A percentile compares a stretch with the other conserved stretches of the same genome.
phyloP scores from a whole-genome alignment of 2,888 invertebrate species.

The Augochlorella aurata region DNA sequence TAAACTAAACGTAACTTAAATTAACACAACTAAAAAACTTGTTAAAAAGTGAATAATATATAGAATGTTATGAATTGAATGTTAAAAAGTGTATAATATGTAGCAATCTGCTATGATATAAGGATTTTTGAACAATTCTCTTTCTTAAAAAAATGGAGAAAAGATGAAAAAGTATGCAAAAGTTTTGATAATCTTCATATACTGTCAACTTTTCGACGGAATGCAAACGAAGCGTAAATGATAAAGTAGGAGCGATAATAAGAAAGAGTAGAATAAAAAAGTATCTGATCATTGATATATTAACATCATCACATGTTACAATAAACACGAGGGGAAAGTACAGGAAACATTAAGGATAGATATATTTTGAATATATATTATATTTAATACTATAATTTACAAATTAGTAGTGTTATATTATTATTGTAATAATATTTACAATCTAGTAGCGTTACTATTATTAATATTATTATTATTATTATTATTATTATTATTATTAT shows the following conservation, averaged over 20 bases:
- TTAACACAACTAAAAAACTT: conserved; percentile 56
- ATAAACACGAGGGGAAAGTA: conserved; percentile 58
- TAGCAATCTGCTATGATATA: conserved; percentile 69
- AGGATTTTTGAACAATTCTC: conserved; percentile 64
- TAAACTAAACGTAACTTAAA: conserved; percentile 21
- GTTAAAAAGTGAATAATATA: conserved; percentile 16
- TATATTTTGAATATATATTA: conserved; percentile 77
- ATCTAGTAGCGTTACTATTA: conserved; percentile 77
- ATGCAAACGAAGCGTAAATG: conserved; percentile 60
- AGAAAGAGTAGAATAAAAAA: conserved; percentile 46
- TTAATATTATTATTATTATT: conserved; percentile 41
- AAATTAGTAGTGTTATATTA: conserved; percentile 78
- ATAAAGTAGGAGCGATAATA: conserved; percentile 41
- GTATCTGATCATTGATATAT: conserved; percentile 43
- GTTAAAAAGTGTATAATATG: conserved; percentile 48
- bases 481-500: conserved; percentile 76
- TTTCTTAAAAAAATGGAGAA: conserved; percentile 36
- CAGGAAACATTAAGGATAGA: conserved; percentile 73
- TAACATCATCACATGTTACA: conserved; percentile 59
- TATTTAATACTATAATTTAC: conserved; percentile 80
- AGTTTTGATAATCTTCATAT: conserved; percentile 56
- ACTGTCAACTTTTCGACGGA: conserved; percentile 70
- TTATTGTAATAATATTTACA: conserved; percentile 77
- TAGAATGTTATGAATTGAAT: conserved; percentile 2
- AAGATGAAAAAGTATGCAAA: conserved; percentile 35